Conservation (phyloP, 1,140 invertebrate species). For the Tetraneura akinire region DNA sequence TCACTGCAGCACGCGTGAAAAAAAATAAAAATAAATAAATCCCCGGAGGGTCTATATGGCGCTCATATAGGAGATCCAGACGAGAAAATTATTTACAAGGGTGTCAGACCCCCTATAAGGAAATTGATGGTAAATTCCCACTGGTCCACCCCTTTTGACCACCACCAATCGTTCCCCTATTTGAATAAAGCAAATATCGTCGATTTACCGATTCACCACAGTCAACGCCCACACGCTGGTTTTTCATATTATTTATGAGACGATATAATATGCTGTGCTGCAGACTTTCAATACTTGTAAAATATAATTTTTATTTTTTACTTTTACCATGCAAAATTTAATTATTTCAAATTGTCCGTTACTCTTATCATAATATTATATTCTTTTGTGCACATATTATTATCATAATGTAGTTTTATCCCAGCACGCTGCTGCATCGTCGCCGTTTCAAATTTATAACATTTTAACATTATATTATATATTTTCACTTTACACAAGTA, state of each 20-base stretch:
- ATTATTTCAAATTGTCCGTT: conserved; percentile 6
- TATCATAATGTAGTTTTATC: no score
- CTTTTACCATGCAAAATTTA: conserved; percentile 8
- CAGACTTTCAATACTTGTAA: conserved; percentile 3
- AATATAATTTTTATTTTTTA: background rate
- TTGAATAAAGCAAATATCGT: background rate
- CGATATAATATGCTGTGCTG: conserved; percentile 8
- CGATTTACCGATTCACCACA: conserved; percentile 27
- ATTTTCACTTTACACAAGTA: conserved; percentile 12
- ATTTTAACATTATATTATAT: background rate
- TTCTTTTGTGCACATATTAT: no score
- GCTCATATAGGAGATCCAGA: conserved; percentile 25
- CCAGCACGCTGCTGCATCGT: no score
- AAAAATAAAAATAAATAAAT: no score
- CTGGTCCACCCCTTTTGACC: conserved; percentile 45
- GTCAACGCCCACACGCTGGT: conserved; percentile 50
- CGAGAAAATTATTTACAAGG: conserved; percentile 42
- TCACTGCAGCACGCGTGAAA: conserved; percentile 15
- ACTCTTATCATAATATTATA: no score
- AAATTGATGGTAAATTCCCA: conserved; percentile 41
- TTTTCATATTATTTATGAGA: conserved; percentile 37
- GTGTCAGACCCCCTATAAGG: conserved; percentile 27
- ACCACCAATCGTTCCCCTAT: conserved; percentile 37
- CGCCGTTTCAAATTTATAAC: no score
- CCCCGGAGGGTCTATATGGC: conserved; percentile 4